A percentile compares a stretch with the other conserved stretches of the same genome.
phyloP scores from a whole-genome alignment of 2,797 vertebrate species.

The Sebastolobus altivelis region DNA sequence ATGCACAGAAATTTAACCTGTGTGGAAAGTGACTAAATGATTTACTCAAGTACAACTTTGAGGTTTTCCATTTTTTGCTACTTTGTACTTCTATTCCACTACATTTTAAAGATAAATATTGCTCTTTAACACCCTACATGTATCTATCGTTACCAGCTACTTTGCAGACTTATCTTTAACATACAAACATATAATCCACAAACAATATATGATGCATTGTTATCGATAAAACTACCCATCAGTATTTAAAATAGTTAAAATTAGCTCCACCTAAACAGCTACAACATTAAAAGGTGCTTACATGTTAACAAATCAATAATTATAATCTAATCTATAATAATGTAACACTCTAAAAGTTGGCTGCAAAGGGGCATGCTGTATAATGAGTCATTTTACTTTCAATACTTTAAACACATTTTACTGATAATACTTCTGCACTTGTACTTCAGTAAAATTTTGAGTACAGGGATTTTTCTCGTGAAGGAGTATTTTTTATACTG shows the following conservation, averaged over 20 bases:
- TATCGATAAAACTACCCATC: background rate
- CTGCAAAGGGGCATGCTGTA: background rate
- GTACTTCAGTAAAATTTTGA: background rate
- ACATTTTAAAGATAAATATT: background rate
- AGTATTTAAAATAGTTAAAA: background rate
- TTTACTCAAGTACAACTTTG: background rate
- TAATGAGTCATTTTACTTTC: background rate
- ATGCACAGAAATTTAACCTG: background rate
- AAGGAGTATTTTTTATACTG: background rate
- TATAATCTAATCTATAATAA: background rate
- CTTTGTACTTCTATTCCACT: background rate
- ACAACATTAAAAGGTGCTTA: background rate
- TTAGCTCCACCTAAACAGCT: background rate
- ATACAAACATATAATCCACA: background rate
- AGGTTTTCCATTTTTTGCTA: background rate
- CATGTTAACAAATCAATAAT: background rate
- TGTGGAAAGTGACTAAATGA: background rate
- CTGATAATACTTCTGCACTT: too few species aligned
- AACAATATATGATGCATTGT: background rate
- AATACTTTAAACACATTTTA: background rate
- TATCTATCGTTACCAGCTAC: background rate
- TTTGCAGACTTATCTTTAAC: background rate
- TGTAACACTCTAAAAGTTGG: background rate
- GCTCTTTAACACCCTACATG: background rate
- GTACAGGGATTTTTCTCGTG: background rate